A percentile compares a stretch with the other conserved stretches of the same genome.
Conservation (phyloP, 2,888 invertebrate genomes). For the Nomada ruficornis region DNA sequence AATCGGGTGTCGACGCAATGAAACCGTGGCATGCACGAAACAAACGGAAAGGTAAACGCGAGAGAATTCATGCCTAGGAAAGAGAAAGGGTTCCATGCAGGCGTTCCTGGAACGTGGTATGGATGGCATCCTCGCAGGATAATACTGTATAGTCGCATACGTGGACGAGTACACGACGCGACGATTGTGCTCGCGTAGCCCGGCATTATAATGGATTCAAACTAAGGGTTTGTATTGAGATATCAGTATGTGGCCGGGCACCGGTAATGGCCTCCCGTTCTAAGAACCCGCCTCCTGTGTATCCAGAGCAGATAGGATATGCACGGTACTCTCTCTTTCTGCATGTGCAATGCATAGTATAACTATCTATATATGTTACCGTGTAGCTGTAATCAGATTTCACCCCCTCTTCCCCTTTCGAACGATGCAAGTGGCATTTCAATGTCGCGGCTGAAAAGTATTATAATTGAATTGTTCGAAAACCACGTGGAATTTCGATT, state of each 20-base stretch:
- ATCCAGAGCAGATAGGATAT: slow-evolving; percentile 78
- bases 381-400: slow-evolving; percentile 56
- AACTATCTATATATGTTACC: slow-evolving; percentile 57
- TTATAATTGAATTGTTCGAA: slow-evolving; percentile 24
- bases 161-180: slow-evolving; percentile 63
- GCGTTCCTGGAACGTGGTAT: slow-evolving; percentile 66
- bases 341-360: slow-evolving; percentile 43
- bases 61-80: slow-evolving; percentile 61
- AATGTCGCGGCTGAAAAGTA: slow-evolving; percentile 3
- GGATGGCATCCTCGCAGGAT: slow-evolving; percentile 62
- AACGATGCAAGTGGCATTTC: slow-evolving; percentile 13
- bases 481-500: background rate
- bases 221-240: slow-evolving; percentile 84
- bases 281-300: slow-evolving; percentile 78
- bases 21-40: slow-evolving; percentile 26
- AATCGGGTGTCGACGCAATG: slow-evolving; percentile 9
- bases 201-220: slow-evolving; percentile 83
- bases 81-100: slow-evolving; percentile 59
- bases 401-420: slow-evolving; percentile 34
- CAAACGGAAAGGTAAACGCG: slow-evolving; percentile 52
- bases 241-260: slow-evolving; percentile 83
- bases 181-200: slow-evolving; percentile 71
- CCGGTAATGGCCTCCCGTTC: slow-evolving; percentile 83
- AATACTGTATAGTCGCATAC: slow-evolving; percentile 54
- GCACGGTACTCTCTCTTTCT: slow-evolving; percentile 54